These are phyloP conservation scores for Ceratosolen fusciceps DNA, from an alignment of 1,140 invertebrate genomes.

Conservation along the genomic window DNA sequence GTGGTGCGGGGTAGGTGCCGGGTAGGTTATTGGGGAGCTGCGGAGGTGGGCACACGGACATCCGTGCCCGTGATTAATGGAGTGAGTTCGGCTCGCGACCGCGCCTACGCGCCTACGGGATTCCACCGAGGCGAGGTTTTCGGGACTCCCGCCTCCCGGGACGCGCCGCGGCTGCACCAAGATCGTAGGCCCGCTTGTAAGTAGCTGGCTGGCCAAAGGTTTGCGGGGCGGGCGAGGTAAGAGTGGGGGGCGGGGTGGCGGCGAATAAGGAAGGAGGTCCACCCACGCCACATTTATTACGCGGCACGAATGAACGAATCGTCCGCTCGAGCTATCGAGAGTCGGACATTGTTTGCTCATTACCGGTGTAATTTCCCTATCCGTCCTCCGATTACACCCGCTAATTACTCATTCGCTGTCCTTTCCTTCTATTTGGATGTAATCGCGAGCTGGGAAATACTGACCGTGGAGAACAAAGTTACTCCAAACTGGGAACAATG, in stretches of 20 bases:
- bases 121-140: conserved; percentile 39
- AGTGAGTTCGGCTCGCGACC: conserved; percentile 52
- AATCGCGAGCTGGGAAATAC: no score
- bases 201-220: no score
- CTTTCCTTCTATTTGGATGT: background rate
- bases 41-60: background rate
- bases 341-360: background rate
- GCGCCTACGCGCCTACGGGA: conserved; percentile 51
- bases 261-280: background rate
- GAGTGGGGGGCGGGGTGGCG: background rate
- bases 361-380: background rate
- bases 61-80: conserved; percentile 55
- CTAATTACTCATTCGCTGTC: background rate
- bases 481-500: no score
- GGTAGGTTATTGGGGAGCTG: background rate
- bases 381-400: no score
- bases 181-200: no score
- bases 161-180: no score
- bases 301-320: background rate
- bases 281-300: conserved; percentile 2
- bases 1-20: background rate
- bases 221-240: background rate
- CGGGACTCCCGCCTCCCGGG: background rate
- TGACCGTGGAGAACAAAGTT: no score
- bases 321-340: no score